Conservation (phyloP, 2,113 vertebrate genomes). For the Clarias macrocephalus region DNA sequence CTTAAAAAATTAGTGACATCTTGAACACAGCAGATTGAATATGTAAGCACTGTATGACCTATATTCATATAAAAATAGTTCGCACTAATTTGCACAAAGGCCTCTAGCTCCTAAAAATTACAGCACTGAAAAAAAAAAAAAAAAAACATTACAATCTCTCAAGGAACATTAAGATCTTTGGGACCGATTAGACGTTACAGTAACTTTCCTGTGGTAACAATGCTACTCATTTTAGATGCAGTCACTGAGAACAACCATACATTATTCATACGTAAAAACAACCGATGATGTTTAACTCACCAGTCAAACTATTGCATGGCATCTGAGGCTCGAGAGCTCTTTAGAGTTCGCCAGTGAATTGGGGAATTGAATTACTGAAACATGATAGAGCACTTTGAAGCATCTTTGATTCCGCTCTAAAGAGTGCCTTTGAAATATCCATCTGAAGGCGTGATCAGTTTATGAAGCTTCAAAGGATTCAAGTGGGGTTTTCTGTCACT, state of each 20-base stretch:
- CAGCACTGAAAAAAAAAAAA: constrained; percentile 48
- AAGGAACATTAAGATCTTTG: constrained; percentile 73
- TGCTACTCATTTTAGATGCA: constrained; percentile 57
- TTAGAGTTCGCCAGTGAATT: neutral
- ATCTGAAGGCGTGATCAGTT: constrained; percentile 44
- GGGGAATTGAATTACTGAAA: constrained; percentile 19
- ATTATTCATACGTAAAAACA: neutral
- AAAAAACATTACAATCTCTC: constrained; percentile 50
- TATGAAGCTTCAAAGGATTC: constrained; percentile 3
- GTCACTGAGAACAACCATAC: constrained; percentile 11
- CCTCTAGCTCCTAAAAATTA: constrained; percentile 63
- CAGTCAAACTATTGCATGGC: constrained; percentile 21
- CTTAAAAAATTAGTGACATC: constrained; percentile 43
- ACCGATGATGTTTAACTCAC: neutral
- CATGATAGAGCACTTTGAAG: constrained; percentile 4
- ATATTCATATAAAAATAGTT: constrained; percentile 60
- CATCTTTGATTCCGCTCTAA: constrained; percentile 1
- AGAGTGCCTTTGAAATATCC: constrained; percentile 36
- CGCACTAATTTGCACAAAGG: constrained; percentile 57
- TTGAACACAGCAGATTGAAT: constrained; percentile 37
- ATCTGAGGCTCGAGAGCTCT: constrained; percentile 12
- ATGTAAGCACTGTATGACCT: constrained; percentile 34
- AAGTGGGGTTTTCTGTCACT: neutral
- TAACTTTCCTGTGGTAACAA: constrained; percentile 57
- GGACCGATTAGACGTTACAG: constrained; percentile 61